Base-by-base conservation (phyloP, 2,113 vertebrate species). In the Macquaria ambigua region DNA sequence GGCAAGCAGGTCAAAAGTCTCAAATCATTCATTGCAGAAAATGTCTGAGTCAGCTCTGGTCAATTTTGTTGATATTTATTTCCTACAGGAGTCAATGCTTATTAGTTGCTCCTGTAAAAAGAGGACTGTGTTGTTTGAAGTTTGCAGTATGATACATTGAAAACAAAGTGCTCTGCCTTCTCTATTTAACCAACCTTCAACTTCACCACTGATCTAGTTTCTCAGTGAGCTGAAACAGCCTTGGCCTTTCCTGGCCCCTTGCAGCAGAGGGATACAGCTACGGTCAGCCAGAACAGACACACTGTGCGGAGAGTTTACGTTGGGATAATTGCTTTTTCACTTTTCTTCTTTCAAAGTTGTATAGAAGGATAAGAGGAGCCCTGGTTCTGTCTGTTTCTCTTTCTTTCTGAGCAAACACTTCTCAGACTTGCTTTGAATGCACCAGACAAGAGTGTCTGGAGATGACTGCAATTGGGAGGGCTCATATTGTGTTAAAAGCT, bases 321-420 rank as follows among this genome's bases (percentile, higher is more conserved):
- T 28, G 4, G 34, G 67, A 71, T 88, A 66, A 86, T 82, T 83
- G 83, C 74, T 81, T 90, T 91, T 82, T 81, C 63, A 62, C 6
- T 28, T 78, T 62, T 46, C 68, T 48, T 53, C 41, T 74, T 74
- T 74, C 28, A 63, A 21, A 68, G 46, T 68, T 64, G 59, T 48
- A 21, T 23, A 31, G 50, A 64, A 3, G 53, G 25, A 46, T 31
- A 2, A 69, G 41, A 62, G n/a, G 11, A 61, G 90, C 5, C 14
- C 20, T 37, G 46, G 23, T 74, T 82, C 48, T 50, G 59, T 64
- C 72, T 12, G 39, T 55, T 50, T 58, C 8, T 43, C 53, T 62
- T 53, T 61, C 43, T 85, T 53, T 52, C 6, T 41, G 64, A 72
- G 34, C 53, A 67, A 53, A 78, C 75, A 56, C 39, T n/a, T 52